Conservation (phyloP, 2,888 invertebrate species). For the Galerucella calmariensis region DNA sequence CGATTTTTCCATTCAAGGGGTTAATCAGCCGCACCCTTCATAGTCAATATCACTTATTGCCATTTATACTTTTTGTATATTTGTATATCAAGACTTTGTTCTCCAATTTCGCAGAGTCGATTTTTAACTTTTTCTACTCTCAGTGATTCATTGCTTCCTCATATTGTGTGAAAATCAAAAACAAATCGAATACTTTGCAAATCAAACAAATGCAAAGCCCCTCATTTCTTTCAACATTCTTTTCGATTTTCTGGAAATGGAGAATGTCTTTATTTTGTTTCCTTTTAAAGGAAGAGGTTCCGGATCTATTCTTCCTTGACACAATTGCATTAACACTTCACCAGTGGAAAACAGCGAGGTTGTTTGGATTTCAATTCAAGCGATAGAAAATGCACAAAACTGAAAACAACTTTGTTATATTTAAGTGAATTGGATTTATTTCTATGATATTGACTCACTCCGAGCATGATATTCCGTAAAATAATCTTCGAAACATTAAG, state of each 20-base stretch:
- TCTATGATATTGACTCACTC: no score
- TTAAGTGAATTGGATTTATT: no score
- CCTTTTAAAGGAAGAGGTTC: constrained; percentile 6
- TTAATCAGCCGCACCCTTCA: no score
- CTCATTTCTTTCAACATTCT: not conserved
- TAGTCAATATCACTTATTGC: no score
- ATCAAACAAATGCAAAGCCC: constrained; percentile 23
- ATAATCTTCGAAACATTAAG: no score
- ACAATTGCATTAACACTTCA: constrained; percentile 30
- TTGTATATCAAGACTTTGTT: no score
- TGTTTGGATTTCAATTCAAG: constrained; percentile 17
- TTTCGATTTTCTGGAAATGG: constrained; percentile 15
- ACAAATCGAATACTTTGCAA: constrained; percentile 6
- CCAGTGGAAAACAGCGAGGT: constrained; percentile 25
- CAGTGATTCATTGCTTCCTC: not conserved
- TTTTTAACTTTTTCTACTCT: no score
- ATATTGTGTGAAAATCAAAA: not conserved
- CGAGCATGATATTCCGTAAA: no score
- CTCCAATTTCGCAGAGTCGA: no score
- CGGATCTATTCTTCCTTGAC: constrained; percentile 22
- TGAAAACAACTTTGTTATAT: not conserved
- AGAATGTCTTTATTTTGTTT: constrained; percentile 8
- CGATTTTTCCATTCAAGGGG: no score
- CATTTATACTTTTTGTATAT: no score
- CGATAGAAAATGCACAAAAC: not conserved